These are phyloP conservation scores for Steinernema hermaphroditum DNA, from an alignment of 2,888 invertebrate genomes.

Conservation along the genomic window DNA sequence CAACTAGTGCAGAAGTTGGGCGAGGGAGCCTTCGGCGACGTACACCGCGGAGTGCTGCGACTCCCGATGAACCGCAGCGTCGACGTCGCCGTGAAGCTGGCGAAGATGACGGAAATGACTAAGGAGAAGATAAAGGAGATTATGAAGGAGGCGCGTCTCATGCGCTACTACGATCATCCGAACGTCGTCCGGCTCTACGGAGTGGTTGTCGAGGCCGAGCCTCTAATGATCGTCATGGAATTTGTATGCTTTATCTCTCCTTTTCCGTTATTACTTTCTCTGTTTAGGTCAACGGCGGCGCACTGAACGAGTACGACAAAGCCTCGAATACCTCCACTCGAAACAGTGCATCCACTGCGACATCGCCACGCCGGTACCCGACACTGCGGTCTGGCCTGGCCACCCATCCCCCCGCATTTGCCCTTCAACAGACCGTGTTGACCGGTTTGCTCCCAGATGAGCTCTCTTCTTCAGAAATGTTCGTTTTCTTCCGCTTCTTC, in stretches of 20 bases:
- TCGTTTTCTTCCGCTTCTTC: too few species aligned
- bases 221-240: conserved; percentile 40
- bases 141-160: not conserved
- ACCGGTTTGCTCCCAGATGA: too few species aligned
- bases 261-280: too few species aligned
- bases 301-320: conserved; percentile 33
- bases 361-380: too few species aligned
- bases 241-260: conserved; percentile 16
- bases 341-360: not conserved
- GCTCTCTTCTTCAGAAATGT: too few species aligned
- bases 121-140: not conserved
- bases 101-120: not conserved
- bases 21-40: not conserved
- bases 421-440: too few species aligned
- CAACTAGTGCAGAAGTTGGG: not conserved
- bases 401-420: too few species aligned
- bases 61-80: not conserved
- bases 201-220: conserved; percentile 36
- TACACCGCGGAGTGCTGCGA: not conserved
- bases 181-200: conserved; percentile 34
- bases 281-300: conserved; percentile 32
- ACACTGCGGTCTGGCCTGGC: too few species aligned
- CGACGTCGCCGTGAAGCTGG: not conserved
- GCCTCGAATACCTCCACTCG: not conserved
- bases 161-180: not conserved